Percentiles rank a stretch among this genome's conserved stretches.
Evolutionary conservation across 2,113 vertebrate species (phyloP).

Genomic region (Semnornis frantzii): DNA sequence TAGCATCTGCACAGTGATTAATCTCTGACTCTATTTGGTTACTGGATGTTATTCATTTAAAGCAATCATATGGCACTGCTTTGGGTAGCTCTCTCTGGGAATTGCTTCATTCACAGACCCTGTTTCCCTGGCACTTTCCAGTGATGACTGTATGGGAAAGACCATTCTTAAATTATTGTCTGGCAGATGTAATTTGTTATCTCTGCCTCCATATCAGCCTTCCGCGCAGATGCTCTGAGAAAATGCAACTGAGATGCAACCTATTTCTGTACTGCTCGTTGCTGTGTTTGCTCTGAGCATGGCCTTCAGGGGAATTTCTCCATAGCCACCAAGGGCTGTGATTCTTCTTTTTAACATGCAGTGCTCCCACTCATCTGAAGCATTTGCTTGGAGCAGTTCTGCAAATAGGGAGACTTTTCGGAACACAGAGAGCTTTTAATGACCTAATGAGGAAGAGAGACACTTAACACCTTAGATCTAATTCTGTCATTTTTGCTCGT

Average conservation of each 20-base stretch:
- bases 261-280: not conserved
- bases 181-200: not conserved
- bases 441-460: not conserved
- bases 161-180: not conserved
- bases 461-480: not conserved
- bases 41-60: not conserved
- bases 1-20: slow-evolving; percentile 9
- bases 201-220: not conserved
- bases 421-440: not conserved
- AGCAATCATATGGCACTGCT: not conserved
- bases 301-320: not conserved
- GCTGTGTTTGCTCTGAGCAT: not conserved
- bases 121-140: not conserved
- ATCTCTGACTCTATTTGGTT: not conserved
- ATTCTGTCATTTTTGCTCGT: not conserved
- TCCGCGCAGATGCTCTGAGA: not conserved
- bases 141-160: not conserved
- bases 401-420: not conserved
- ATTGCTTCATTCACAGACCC: not conserved
- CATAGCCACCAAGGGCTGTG: not conserved
- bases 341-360: not conserved
- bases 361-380: not conserved
- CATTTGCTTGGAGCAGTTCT: not conserved
- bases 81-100: not conserved
- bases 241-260: not conserved